Conservation (phyloP, 2,888 invertebrate genomes). For the Campoplex nolae region DNA sequence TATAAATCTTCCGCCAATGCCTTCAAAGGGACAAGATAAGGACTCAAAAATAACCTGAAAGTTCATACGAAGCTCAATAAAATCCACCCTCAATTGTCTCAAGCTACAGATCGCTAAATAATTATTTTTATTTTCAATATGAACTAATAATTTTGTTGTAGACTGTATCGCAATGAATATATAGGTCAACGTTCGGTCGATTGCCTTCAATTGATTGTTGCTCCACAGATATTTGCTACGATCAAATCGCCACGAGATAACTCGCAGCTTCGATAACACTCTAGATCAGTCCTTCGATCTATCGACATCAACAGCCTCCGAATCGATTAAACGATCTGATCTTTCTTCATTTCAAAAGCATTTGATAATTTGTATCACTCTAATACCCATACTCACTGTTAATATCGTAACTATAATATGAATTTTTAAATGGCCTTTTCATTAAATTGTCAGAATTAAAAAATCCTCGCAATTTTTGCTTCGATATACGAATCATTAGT, state of each 20-base stretch:
- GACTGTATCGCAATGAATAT: slow-evolving; percentile 10
- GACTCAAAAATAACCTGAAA: slow-evolving; percentile 6
- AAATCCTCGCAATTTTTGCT: too few species aligned
- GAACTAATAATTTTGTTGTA: background rate
- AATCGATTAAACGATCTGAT: background rate
- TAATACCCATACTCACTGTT: too few species aligned
- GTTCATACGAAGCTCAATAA: background rate
- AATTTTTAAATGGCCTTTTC: too few species aligned
- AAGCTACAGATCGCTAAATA: background rate
- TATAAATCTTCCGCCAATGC: background rate
- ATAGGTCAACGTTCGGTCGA: slow-evolving; percentile 28
- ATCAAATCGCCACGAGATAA: slow-evolving; percentile 5
- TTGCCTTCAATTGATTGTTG: slow-evolving; percentile 24
- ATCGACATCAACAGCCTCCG: background rate
- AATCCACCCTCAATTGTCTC: background rate
- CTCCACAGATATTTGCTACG: slow-evolving; percentile 2
- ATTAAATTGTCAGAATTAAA: too few species aligned
- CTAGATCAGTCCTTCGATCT: slow-evolving; percentile 3
- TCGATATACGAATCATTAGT: too few species aligned
- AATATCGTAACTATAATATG: too few species aligned
- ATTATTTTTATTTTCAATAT: background rate
- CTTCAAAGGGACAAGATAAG: background rate
- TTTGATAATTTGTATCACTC: too few species aligned
- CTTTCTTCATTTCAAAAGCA: too few species aligned
- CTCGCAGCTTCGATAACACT: slow-evolving; percentile 12